These are phyloP conservation scores for Andrena bucephala DNA, from an alignment of 2,888 invertebrate genomes.

Conservation along the genomic window DNA sequence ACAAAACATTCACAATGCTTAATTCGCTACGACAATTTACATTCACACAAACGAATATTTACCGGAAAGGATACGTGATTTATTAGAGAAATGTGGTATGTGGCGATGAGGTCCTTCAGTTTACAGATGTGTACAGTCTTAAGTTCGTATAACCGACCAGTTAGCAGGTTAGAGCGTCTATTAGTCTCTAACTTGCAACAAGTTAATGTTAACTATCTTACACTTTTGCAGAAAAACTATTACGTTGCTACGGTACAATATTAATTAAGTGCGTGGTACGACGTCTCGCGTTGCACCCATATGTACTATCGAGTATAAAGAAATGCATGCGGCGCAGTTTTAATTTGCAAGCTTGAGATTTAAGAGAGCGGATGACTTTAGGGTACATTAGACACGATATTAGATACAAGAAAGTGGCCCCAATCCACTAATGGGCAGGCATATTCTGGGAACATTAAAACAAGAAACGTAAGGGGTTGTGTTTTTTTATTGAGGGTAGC, in stretches of 20 bases:
- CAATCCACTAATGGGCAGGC: constrained; percentile 61
- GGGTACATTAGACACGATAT: constrained; percentile 49
- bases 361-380: constrained; percentile 35
- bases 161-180: too few relatives aligned
- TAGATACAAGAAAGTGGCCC: constrained; percentile 57
- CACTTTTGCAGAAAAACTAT: constrained; percentile 14
- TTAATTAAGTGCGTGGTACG: constrained; percentile 25
- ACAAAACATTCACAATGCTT: constrained; percentile 27
- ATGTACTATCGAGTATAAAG: constrained; percentile 4
- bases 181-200: constrained; percentile 1
- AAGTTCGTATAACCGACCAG: not conserved
- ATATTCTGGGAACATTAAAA: constrained; percentile 74
- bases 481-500: constrained; percentile 72
- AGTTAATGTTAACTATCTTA: constrained; percentile 4
- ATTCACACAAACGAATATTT: constrained; percentile 27
- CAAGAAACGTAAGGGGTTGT: constrained; percentile 62
- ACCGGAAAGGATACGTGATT: constrained; percentile 21
- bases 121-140: constrained; percentile 14
- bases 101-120: not conserved
- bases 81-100: constrained; percentile 4
- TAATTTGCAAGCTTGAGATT: constrained; percentile 48
- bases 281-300: constrained; percentile 1
- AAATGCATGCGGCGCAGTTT: constrained; percentile 60
- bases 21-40: constrained; percentile 32
- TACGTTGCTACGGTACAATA: constrained; percentile 18